phyloP scores from a whole-genome alignment of 2,113 vertebrate genomes.

The Steatornis caripensis region DNA sequence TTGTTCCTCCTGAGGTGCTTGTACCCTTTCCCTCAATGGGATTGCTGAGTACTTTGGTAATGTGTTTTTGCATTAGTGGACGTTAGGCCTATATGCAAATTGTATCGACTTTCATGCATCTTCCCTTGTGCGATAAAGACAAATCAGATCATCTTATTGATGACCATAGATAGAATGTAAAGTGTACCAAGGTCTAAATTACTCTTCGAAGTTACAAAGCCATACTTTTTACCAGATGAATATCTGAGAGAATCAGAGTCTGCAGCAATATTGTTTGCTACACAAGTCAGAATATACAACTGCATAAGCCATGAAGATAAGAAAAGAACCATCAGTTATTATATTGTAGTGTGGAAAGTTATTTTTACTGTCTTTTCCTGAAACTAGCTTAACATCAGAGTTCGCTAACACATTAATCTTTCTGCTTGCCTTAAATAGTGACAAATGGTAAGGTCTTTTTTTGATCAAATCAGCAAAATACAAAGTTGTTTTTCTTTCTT shows the following conservation, averaged over 20 bases:
- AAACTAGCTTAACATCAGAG: neutral
- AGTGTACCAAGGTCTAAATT: neutral
- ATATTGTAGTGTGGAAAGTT: neutral
- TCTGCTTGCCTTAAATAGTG: neutral
- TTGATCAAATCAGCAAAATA: neutral
- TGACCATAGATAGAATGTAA: neutral
- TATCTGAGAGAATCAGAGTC: neutral
- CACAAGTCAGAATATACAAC: neutral
- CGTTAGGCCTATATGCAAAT: neutral
- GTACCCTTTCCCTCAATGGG: neutral
- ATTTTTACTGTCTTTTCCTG: neutral
- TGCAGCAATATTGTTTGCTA: neutral
- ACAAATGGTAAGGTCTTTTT: neutral
- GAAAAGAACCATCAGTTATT: neutral
- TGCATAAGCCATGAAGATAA: neutral
- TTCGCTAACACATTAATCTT: neutral
- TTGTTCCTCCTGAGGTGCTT: neutral
- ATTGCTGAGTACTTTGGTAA: neutral
- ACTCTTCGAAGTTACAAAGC: neutral
- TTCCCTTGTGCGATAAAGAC: neutral
- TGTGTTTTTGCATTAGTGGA: neutral
- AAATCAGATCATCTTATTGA: neutral
- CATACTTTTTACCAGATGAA: neutral
- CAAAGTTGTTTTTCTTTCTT: neutral
- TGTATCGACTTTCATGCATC: neutral